phyloP scores from a whole-genome alignment of 2,113 vertebrate species.

The Paralichthys olivaceus region DNA sequence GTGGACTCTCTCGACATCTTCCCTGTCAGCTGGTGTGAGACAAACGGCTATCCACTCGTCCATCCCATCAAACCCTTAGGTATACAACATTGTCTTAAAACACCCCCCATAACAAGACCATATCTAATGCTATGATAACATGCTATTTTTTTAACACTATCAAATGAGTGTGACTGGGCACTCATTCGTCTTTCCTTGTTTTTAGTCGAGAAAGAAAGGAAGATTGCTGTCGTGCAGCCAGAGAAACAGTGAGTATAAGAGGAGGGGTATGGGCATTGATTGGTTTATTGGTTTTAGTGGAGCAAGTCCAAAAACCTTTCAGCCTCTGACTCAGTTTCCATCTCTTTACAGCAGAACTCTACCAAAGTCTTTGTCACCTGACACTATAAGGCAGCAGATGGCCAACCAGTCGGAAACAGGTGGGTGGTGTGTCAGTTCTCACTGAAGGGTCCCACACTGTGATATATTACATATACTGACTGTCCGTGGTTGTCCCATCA shows the following conservation, averaged over 20 bases:
- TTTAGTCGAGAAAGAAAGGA: slow-evolving; percentile 91
- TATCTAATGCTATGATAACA: slow-evolving; percentile 1
- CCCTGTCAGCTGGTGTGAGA: slow-evolving; percentile 98
- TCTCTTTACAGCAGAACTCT: slow-evolving; percentile 64
- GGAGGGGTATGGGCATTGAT: neutral
- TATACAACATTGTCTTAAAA: slow-evolving; percentile 56
- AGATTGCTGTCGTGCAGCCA: slow-evolving; percentile 94
- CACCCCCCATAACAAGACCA: neutral
- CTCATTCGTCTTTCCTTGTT: slow-evolving; percentile 36
- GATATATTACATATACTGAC: neutral
- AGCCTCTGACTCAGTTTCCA: slow-evolving; percentile 36
- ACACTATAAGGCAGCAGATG: slow-evolving; percentile 77
- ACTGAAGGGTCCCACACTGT: neutral
- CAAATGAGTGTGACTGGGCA: neutral
- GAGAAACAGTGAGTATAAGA: slow-evolving; percentile 93
- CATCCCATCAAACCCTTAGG: slow-evolving; percentile 91
- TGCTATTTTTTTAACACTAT: neutral
- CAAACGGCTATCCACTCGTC: slow-evolving; percentile 94
- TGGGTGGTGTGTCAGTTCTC: slow-evolving; percentile 47
- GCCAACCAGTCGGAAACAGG: slow-evolving; percentile 78
- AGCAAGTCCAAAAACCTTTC: neutral
- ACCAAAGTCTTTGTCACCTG: slow-evolving; percentile 78
- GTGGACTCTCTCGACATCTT: slow-evolving; percentile 97
- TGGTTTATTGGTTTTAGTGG: slow-evolving; percentile 8
- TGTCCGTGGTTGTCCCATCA: neutral